Conservation (phyloP, 2,797 vertebrate genomes). For the Danio tinwini region DNA sequence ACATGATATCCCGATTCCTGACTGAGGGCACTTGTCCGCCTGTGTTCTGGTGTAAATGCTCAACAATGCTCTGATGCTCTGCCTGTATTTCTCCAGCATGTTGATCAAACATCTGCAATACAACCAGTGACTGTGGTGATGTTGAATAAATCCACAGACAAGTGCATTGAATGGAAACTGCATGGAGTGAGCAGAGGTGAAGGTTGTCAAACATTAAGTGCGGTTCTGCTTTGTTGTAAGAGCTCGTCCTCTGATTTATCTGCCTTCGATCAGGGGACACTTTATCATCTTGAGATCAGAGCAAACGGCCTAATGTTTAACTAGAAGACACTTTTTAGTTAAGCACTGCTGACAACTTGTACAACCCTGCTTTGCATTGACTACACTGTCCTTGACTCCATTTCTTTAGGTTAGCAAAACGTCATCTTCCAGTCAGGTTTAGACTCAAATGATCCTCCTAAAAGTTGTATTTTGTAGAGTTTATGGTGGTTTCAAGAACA, state of each 20-base stretch:
- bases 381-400: neutral
- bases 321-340: conserved; percentile 58
- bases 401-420: neutral
- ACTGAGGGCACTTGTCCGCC: conserved; percentile 32
- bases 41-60: conserved; percentile 41
- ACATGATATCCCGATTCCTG: neutral
- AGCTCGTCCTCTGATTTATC: conserved; percentile 62
- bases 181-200: conserved; percentile 43
- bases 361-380: neutral
- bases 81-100: conserved; percentile 47
- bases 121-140: conserved; percentile 13
- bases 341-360: conserved; percentile 51
- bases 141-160: neutral
- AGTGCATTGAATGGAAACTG: conserved; percentile 16
- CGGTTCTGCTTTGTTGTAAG: conserved; percentile 52
- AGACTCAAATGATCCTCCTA: neutral
- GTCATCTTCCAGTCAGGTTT: neutral
- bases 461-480: neutral
- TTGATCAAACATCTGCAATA: conserved; percentile 56
- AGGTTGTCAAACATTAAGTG: conserved; percentile 58
- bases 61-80: conserved; percentile 22
- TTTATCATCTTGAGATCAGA: conserved; percentile 70
- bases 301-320: conserved; percentile 65
- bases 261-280: conserved; percentile 61
- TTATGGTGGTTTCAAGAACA: neutral